phyloP scores from a whole-genome alignment of 2,888 invertebrate species.

The Caprella mutica region DNA sequence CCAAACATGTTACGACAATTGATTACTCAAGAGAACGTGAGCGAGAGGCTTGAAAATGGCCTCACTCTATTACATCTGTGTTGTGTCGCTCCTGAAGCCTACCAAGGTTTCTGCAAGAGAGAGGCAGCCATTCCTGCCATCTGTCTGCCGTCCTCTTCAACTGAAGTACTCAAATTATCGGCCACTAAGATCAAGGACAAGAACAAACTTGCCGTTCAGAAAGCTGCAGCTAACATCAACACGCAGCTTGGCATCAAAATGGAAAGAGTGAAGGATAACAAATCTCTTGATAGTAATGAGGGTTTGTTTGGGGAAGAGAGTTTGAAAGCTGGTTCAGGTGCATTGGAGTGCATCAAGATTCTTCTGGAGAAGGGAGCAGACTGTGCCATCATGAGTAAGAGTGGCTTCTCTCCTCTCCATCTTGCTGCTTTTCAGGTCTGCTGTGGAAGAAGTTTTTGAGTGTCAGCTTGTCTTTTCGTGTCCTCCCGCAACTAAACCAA shows the following conservation, averaged over 20 bases:
- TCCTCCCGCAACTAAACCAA: too few species aligned
- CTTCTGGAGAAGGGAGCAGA: slow-evolving; percentile 28
- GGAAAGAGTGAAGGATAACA: neutral
- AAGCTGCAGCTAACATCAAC: slow-evolving; percentile 12
- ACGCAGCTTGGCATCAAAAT: neutral
- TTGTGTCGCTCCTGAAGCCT: slow-evolving; percentile 13
- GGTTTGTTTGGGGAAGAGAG: neutral
- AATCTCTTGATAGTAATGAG: neutral
- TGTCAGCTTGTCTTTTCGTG: neutral
- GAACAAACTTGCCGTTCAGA: neutral
- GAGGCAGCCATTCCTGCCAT: too few species aligned
- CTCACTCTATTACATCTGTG: slow-evolving; percentile 22
- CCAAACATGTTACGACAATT: too few species aligned
- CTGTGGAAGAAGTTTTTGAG: neutral
- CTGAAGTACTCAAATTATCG: too few species aligned
- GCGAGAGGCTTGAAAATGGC: slow-evolving; percentile 19
- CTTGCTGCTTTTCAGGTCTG: slow-evolving; percentile 28
- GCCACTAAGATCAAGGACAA: slow-evolving; percentile 13
- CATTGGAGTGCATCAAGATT: slow-evolving; percentile 5
- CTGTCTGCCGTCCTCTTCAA: too few species aligned
- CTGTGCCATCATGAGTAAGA: slow-evolving; percentile 27
- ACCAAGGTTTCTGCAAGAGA: too few species aligned
- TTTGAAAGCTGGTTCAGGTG: neutral
- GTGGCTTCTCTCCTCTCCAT: slow-evolving; percentile 28
- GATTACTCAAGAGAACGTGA: slow-evolving; percentile 15